Evolutionary conservation across 2,797 vertebrate genomes (phyloP).

Genomic region (Lycodopsis pacificus): DNA sequence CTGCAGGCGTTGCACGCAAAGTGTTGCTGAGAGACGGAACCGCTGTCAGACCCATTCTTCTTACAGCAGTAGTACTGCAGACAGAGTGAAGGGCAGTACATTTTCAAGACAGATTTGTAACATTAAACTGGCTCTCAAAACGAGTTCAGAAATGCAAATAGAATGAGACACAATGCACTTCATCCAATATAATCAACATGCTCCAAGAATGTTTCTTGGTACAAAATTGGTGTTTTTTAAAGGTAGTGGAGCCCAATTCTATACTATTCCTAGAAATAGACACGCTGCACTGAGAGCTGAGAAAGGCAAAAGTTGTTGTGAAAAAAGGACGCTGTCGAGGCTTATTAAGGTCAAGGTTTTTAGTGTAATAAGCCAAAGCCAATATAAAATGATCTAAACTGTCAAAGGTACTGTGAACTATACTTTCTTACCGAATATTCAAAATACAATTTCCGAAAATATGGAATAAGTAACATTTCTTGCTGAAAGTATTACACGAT

Average conservation of each 20-base stretch:
- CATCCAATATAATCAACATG: constrained; percentile 1
- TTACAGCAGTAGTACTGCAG: constrained; percentile 98
- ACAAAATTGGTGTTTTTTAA: background rate
- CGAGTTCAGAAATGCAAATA: background rate
- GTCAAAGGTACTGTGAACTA: background rate
- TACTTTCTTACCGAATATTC: background rate
- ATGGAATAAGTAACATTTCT: background rate
- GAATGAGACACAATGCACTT: background rate
- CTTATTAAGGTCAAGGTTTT: background rate
- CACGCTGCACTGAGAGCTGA: background rate
- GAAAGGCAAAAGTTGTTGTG: background rate
- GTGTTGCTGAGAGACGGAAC: constrained; percentile 83
- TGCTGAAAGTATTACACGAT: background rate
- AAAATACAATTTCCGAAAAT: background rate
- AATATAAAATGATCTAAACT: background rate
- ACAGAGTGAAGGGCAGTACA: background rate
- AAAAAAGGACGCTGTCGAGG: background rate
- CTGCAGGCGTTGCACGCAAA: constrained; percentile 92
- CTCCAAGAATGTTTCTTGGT: background rate
- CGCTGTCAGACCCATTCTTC: constrained; percentile 90
- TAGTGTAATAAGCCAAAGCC: background rate
- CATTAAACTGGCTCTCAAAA: background rate
- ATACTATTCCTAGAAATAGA: background rate
- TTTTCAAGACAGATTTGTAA: background rate
- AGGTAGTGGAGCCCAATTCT: background rate